phyloP scores from a whole-genome alignment of 1,140 invertebrate genomes.

The Drosophila repletoides region DNA sequence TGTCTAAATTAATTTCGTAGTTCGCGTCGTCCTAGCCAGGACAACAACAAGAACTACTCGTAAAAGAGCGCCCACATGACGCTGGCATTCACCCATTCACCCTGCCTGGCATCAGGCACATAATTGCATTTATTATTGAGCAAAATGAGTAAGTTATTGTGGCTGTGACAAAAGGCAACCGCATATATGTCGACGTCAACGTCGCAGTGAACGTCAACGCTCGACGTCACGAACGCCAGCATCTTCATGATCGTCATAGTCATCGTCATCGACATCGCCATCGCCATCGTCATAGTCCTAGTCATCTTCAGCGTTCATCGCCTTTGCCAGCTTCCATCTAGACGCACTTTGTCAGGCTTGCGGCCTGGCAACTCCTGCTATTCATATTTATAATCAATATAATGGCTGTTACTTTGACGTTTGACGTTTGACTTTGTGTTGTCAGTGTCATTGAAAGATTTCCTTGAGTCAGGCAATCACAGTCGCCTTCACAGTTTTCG shows the following conservation, averaged over 20 bases:
- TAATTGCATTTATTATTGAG: conserved; percentile 81
- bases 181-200: conserved; percentile 59
- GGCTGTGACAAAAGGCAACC: conserved; percentile 74
- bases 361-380: conserved; percentile 26
- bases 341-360: conserved; percentile 54
- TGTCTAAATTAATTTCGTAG: conserved; percentile 80
- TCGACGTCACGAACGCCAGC: no score
- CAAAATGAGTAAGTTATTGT: conserved; percentile 80
- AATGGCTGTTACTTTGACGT: conserved; percentile 64
- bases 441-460: conserved; percentile 60
- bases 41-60: conserved; percentile 2
- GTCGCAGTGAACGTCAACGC: no score
- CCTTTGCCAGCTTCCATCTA: conserved; percentile 4
- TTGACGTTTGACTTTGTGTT: conserved; percentile 66
- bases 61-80: conserved; percentile 36
- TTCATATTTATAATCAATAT: conserved; percentile 77
- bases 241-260: neutral
- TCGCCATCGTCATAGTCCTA: neutral
- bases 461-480: conserved; percentile 23
- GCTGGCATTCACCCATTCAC: neutral
- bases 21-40: conserved; percentile 42
- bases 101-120: conserved; percentile 50
- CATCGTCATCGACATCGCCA: conserved; percentile 1
- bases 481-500: no score
- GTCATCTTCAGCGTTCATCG: conserved; percentile 4